A percentile compares a stretch with the other conserved stretches of the same genome.
Evolutionary conservation across 2,888 invertebrate species (phyloP).

Genomic region (Yponomeuta sedellus): DNA sequence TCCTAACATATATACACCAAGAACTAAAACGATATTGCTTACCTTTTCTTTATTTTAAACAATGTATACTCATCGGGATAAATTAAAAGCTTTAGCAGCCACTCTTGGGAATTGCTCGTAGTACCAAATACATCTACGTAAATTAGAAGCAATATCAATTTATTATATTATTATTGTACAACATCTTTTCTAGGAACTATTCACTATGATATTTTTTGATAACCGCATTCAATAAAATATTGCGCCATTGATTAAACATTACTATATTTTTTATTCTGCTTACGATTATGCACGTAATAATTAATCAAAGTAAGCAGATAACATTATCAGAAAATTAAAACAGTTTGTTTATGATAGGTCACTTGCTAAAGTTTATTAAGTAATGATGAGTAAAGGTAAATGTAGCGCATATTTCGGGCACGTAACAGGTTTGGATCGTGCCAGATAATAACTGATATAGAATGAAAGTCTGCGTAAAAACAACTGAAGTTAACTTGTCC

Average conservation of each 20-base stretch:
- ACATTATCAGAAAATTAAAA: not conserved
- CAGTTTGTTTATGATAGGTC: too few species aligned
- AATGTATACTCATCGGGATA: slow-evolving; percentile 12
- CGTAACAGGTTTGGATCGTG: too few species aligned
- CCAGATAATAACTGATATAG: too few species aligned
- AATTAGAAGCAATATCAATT: slow-evolving; percentile 17
- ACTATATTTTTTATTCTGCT: not conserved
- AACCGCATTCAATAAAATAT: not conserved
- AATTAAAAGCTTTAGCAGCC: slow-evolving; percentile 9
- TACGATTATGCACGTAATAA: not conserved
- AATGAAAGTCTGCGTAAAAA: too few species aligned
- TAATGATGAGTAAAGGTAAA: too few species aligned
- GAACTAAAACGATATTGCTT: slow-evolving; percentile 27
- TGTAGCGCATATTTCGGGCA: too few species aligned
- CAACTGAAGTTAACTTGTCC: too few species aligned
- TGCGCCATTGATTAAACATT: not conserved
- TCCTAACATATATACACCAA: slow-evolving; percentile 15
- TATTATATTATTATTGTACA: slow-evolving; percentile 19
- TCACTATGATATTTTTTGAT: slow-evolving; percentile 11
- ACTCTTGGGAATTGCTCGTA: slow-evolving; percentile 1
- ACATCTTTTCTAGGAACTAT: slow-evolving; percentile 20
- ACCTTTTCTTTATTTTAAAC: slow-evolving; percentile 14
- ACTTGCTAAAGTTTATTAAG: too few species aligned
- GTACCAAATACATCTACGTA: not conserved
- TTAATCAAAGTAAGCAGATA: not conserved